Percentiles rank a stretch among this genome's conserved stretches.
phyloP scores from a whole-genome alignment of 2,113 vertebrate genomes.

The Pedetes capensis region DNA sequence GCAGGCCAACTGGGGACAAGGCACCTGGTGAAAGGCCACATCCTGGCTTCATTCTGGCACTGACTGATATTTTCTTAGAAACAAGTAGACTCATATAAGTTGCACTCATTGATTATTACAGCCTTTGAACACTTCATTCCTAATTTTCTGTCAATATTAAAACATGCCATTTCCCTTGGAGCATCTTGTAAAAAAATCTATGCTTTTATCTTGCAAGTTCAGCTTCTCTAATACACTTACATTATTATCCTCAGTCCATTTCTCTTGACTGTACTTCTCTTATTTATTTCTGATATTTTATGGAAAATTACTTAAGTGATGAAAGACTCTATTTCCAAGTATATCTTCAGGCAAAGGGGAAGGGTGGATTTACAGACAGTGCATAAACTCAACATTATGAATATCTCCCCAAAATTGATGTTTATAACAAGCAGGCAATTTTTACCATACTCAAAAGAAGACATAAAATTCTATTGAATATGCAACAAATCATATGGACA shows the following conservation, averaged over 20 bases:
- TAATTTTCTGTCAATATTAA: slow-evolving; percentile 22
- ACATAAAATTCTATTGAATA: slow-evolving; percentile 55
- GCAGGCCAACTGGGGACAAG: background rate
- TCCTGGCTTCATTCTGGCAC: background rate
- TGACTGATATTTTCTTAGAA: background rate
- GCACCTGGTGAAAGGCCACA: background rate
- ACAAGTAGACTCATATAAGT: background rate
- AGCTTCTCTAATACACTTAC: slow-evolving; percentile 11
- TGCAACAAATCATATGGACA: slow-evolving; percentile 33
- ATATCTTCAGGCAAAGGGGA: slow-evolving; percentile 52
- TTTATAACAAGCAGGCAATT: slow-evolving; percentile 50
- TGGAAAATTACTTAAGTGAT: slow-evolving; percentile 60
- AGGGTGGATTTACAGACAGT: slow-evolving; percentile 28
- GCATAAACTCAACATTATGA: slow-evolving; percentile 47
- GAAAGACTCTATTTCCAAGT: slow-evolving; percentile 55
- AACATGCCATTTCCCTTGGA: slow-evolving; percentile 44
- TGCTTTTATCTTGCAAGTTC: slow-evolving; percentile 32
- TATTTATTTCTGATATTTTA: slow-evolving; percentile 69
- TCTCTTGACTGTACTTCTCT: slow-evolving; percentile 35
- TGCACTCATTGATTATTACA: background rate
- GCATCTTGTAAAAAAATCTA: background rate
- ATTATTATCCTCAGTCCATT: slow-evolving; percentile 49
- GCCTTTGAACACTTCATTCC: slow-evolving; percentile 12
- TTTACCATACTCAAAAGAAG: slow-evolving; percentile 44
- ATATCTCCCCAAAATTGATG: slow-evolving; percentile 48